Percentiles rank a stretch among this genome's conserved stretches.
These are phyloP conservation scores for Ctenodactylus gundi DNA, from an alignment of 2,113 vertebrate genomes.

Conservation along the genomic window DNA sequence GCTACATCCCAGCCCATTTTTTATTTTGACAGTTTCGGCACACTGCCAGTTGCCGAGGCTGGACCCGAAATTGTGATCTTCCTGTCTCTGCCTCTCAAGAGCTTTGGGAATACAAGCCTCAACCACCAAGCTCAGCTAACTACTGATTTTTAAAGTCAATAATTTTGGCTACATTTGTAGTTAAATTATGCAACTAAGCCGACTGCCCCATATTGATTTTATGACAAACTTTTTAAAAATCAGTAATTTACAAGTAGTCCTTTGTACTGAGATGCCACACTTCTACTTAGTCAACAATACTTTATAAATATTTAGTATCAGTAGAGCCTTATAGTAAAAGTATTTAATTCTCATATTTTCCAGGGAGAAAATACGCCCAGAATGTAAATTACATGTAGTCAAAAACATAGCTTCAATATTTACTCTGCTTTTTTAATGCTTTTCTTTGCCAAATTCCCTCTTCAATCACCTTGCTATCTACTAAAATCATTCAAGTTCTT, in stretches of 20 bases:
- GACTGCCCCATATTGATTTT: neutral
- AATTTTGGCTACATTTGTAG: neutral
- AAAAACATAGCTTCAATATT: neutral
- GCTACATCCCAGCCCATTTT: no score
- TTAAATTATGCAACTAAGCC: neutral
- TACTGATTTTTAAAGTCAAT: slow-evolving; percentile 2
- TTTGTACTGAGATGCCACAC: neutral
- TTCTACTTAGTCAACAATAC: neutral
- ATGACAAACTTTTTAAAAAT: neutral
- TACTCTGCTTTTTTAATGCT: neutral
- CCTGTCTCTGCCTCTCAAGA: no score
- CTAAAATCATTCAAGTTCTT: neutral
- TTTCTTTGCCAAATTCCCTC: neutral
- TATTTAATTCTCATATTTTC: neutral
- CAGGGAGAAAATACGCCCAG: neutral
- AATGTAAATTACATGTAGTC: neutral
- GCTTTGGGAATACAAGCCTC: no score
- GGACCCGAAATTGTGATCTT: no score
- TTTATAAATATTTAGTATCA: neutral
- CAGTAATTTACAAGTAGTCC: neutral
- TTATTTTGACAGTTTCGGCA: no score
- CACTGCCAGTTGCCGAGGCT: no score
- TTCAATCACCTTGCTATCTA: neutral
- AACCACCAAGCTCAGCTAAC: no score
- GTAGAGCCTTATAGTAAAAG: neutral